phyloP scores from a whole-genome alignment of 2,888 invertebrate genomes.

The Scaeva pyrastri region DNA sequence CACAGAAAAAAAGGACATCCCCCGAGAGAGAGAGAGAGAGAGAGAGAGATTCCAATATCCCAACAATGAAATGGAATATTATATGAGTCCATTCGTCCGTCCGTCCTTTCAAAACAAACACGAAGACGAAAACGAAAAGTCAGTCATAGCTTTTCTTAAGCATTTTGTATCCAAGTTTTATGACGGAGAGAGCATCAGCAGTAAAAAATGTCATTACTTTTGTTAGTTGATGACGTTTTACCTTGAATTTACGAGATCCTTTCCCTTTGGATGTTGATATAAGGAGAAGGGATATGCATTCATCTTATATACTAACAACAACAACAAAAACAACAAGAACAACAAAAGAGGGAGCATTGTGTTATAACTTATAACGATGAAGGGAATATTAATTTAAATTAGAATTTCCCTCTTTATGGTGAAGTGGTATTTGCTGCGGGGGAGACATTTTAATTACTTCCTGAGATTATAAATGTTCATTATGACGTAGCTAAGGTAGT shows the following conservation, averaged over 20 bases:
- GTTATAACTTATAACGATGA: constrained; percentile 36
- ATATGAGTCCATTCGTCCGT: constrained; percentile 76
- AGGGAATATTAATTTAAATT: constrained; percentile 75
- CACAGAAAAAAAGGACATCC: constrained; percentile 4
- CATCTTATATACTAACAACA: constrained; percentile 5
- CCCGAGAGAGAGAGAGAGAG: no score
- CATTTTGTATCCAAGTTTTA: constrained; percentile 70
- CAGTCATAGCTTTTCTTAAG: constrained; percentile 50
- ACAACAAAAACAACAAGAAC: neutral
- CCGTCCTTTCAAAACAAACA: neutral
- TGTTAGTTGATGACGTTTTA: constrained; percentile 73
- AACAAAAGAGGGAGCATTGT: constrained; percentile 35
- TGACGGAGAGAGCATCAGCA: constrained; percentile 49
- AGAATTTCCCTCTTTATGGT: constrained; percentile 57
- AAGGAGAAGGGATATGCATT: constrained; percentile 16
- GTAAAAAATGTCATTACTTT: constrained; percentile 75
- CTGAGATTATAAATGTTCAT: constrained; percentile 57
- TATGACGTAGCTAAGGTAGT: neutral
- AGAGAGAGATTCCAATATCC: constrained; percentile 48
- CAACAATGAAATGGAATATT: constrained; percentile 75
- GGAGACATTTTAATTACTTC: constrained; percentile 68
- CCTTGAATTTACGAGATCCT: constrained; percentile 72
- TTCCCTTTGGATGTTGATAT: neutral
- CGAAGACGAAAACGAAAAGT: constrained; percentile 10
- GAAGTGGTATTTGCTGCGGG: neutral